Conservation (phyloP, 2,888 invertebrate species). For the Ischnus inquisitorius region DNA sequence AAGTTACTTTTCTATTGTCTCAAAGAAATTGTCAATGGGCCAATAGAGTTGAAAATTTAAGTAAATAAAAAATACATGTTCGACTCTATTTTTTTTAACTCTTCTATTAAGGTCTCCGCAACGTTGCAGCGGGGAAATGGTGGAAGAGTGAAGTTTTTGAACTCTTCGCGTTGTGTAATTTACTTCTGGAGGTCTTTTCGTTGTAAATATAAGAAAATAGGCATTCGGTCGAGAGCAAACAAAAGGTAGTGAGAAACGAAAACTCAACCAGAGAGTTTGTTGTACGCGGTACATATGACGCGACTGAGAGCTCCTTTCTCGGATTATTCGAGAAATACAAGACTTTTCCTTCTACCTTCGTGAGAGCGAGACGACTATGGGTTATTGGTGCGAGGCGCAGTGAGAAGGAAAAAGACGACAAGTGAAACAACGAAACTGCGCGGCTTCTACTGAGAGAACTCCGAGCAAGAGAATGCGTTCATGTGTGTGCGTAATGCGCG, state of each 20-base stretch:
- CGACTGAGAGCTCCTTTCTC: slow-evolving; percentile 2
- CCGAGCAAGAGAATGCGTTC: slow-evolving; percentile 11
- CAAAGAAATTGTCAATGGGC: too few relatives aligned
- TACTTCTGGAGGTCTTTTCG: slow-evolving; percentile 16
- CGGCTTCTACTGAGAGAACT: slow-evolving; percentile 40
- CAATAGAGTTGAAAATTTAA: background rate
- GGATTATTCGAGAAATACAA: slow-evolving; percentile 26
- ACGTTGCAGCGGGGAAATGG: background rate
- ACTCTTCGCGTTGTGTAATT: background rate
- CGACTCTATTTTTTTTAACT: background rate
- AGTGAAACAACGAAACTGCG: slow-evolving; percentile 1
- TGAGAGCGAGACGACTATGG: background rate
- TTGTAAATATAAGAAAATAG: slow-evolving; percentile 29
- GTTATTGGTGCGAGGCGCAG: slow-evolving; percentile 5
- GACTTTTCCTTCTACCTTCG: slow-evolving; percentile 36
- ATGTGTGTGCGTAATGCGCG: background rate
- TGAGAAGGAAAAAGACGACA: slow-evolving; percentile 2
- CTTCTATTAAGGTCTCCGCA: too few relatives aligned
- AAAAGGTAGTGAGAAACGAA: slow-evolving; percentile 31
- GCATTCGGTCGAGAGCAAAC: slow-evolving; percentile 20
- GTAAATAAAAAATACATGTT: background rate
- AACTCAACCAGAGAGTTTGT: slow-evolving; percentile 6
- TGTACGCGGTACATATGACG: background rate
- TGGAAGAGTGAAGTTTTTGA: background rate
- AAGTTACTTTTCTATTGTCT: background rate